Base-by-base conservation (phyloP, 2,888 invertebrate genomes). In the Dryobotodes eremita region DNA sequence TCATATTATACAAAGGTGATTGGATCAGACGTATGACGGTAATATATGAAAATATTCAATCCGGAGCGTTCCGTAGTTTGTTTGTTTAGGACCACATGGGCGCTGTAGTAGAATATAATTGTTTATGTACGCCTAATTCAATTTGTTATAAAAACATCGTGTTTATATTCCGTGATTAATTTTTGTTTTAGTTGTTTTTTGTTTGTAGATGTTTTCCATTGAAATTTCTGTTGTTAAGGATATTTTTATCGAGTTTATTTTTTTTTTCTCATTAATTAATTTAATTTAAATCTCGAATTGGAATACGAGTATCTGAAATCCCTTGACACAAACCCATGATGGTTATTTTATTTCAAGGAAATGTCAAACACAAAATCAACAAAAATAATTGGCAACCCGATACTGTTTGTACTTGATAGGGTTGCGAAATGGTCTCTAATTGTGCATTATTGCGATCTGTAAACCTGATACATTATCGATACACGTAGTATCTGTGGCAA, bases 11-110 rank as follows among this genome's bases (percentile, higher is more conserved):
- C 72, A 36, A 70, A 77, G 69, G 46, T 59, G 70, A 83, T 83
- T 72, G 46, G 36, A 72, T 72, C 61, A 57, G 69, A 62, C 55
- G 26, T 71, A 42, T 72, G 26, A 36, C 26, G 59, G 26, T 71
- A 75, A 83, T 75, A 42, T 84, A 73, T 77, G 73, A 79, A 83
- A 86, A 80, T 79, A 79, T 86, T 68, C 61, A 42, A 78, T 71
- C 20, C 68, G 59, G 42, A 42, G 46, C 57, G 36, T 53, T 70
- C 13, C 59, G 53, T 72, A 74, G 48, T 84, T 80, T 69, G 79
- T 75, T 88, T 86, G 70, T 55, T 88, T 88, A 86, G 87, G 88
- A 75, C 46, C 42, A 17, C 64, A 75, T n/a, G 72, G 70, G 76
- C 65, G 78, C 71, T 75, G 71, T 64, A 77, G 36, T 53, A 57